Evolutionary conservation across 2,888 invertebrate genomes (phyloP), one percentile per base, ranked within the genome.

Genomic region (Lasiommata megera): DNA sequence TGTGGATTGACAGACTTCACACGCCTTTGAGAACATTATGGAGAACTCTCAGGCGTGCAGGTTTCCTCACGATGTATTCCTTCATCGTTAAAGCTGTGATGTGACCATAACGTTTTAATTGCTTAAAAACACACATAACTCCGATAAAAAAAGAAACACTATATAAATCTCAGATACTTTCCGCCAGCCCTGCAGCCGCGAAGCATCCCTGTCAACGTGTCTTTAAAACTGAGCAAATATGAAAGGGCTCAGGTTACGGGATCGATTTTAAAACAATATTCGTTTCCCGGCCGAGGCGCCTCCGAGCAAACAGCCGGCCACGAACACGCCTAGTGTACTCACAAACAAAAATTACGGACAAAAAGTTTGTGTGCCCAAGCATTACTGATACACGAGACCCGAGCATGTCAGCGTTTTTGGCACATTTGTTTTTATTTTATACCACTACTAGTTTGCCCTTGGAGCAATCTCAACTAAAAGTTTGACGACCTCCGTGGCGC

Each of bases 141-240:
- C n/a, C n/a, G n/a, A 28, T 6, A 28, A 28, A 28, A 6, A 28
- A 28, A 31, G 7, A 31, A 18, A 16, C n/a, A n/a, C n/a, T n/a
- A 8, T 16, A 9, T 9, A 2, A 11, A 38, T 38, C n/a, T n/a
- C n/a, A 41, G 11, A 41, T 11, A 3, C 3, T 18, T 31, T 11
- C 41, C 6, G 56, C 14, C 54, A 54, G 28, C 60, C 56, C 59
- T 57, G 17, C 12, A 16, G 29, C 37, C 54, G 51, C 46, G 31
- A 43, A 40, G 54, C 62, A 41, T 63, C 58, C 61, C 61, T 76
- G 81, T 76, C 79, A 80, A 78, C 82, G 77, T 78, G 79, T 84
- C 79, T 86, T 85, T 85, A 80, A 87, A 87, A 84, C 84, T 79
- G 79, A 73, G 82, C 79, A 86, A 86, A 88, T 75, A 87, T 61